Evolutionary conservation across 2,113 vertebrate genomes (phyloP).

Genomic region (Phalacrocorax carbo): DNA sequence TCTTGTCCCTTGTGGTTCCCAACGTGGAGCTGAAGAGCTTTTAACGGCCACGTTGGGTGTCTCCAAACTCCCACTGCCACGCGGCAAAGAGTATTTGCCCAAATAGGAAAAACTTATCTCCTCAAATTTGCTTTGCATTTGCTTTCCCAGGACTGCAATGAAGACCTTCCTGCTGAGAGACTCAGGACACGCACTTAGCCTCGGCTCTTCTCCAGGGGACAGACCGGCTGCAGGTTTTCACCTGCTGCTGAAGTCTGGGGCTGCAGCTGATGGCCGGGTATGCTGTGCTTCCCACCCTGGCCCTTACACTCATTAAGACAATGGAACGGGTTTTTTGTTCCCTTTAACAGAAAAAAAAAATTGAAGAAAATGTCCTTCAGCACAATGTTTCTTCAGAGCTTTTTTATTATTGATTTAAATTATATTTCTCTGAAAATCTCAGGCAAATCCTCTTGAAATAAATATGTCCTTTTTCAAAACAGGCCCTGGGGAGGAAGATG

Average conservation of each 20-base stretch:
- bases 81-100: not conserved
- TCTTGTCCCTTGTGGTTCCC: not conserved
- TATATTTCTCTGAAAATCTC: not conserved
- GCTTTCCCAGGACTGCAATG: not conserved
- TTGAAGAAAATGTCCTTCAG: not conserved
- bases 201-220: not conserved
- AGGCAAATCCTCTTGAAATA: not conserved
- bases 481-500: not conserved
- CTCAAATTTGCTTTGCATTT: not conserved
- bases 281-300: not conserved
- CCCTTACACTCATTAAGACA: not conserved
- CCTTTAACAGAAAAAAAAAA: not conserved
- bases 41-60: accelerated
- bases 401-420: not conserved
- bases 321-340: not conserved
- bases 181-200: accelerated
- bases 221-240: not conserved
- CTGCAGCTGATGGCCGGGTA: not conserved
- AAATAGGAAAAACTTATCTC: not conserved
- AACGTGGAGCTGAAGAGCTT: not conserved
- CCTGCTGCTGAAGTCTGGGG: not conserved
- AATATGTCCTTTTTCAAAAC: not conserved
- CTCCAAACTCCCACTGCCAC: not conserved
- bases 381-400: not conserved
- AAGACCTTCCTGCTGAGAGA: accelerated